A percentile compares a stretch with the other conserved stretches of the same genome.
Conservation (phyloP, 92 coral and sea anemone genomes). For the Epizoanthus fatuus region DNA sequence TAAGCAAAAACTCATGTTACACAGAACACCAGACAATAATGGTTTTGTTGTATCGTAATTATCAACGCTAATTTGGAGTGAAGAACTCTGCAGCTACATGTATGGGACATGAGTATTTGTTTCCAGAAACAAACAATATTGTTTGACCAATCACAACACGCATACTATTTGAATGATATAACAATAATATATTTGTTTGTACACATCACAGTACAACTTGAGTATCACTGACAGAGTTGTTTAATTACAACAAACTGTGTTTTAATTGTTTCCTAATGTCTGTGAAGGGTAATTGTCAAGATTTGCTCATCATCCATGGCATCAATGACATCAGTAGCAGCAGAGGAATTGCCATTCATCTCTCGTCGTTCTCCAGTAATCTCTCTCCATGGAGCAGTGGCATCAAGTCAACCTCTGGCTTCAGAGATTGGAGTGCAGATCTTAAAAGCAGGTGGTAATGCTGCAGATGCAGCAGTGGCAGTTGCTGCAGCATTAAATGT, state of each 20-base stretch:
- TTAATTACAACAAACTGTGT: background rate
- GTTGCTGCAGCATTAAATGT: constrained; percentile 97
- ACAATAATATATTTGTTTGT: no score
- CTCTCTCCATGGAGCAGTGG: constrained; percentile 89
- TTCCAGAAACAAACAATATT: no score
- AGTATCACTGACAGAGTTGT: background rate
- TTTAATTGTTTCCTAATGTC: background rate
- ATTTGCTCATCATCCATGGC: background rate
- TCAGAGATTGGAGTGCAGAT: constrained; percentile 88
- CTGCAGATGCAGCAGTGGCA: constrained; percentile 98
- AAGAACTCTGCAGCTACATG: no score
- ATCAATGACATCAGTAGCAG: background rate
- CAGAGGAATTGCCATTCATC: constrained; percentile 45
- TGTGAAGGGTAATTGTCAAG: background rate
- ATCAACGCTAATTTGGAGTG: no score
- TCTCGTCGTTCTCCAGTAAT: constrained; percentile 96
- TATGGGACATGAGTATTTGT: no score
- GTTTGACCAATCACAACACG: no score
- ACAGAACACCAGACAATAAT: no score
- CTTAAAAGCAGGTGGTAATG: constrained; percentile 91
- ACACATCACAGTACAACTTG: no score
- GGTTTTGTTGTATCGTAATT: no score
- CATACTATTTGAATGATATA: no score
- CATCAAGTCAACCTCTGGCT: constrained; percentile 92
- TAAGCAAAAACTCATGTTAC: no score